Evolutionary conservation across 2,797 vertebrate genomes (phyloP), one percentile per base, ranked within the genome.

Genomic region (Tokudaia muenninki): DNA sequence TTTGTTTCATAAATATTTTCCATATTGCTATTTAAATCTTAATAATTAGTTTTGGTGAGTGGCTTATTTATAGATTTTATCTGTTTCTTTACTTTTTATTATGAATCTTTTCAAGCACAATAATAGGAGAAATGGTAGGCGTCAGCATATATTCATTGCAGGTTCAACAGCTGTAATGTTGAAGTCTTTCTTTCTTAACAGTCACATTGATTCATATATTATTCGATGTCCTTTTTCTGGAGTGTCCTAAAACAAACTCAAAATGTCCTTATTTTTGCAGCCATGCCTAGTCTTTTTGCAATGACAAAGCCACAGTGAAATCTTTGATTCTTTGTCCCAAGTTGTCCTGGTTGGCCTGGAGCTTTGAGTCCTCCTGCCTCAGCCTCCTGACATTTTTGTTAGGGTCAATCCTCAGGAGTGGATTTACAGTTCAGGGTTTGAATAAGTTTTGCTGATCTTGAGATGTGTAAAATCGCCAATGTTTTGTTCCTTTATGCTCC

Each of bases 181-280:
- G 37, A 19, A 59, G 41, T 22, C 47, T 59, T 50, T 84, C n/a
- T 79, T 92, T n/a, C 61, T 90, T 70, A 77, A 5, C 63, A 81
- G 63, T 57, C 37, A 63, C 6, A 63, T 67, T 50, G 44, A 14
- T 89, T 77, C 16, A 22, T 52, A 77, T 82, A 65, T n/a, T 24
- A 13, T 21, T 31, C 93, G 77, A 70, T 55, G 34, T 47, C 21
- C 79, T 77, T 94, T 92, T 75, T 67, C 24, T 55, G 37, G 11
- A n/a, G 17, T 65, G 61, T 93, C 90, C 86, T 89, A 57, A 95
- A 89, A 55, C 47, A 78, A n/a, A 93, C 26, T 34, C 11, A 79
- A 50, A 57, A 34, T 88, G n/a, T 41, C 10, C 74, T 84, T 24
- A 19, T n/a, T 34, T 59, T 59, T 67, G 59, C 31, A 26, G 52